Base-by-base conservation (phyloP, 1,140 invertebrate genomes). In the Caenorhabditis tropicalis region DNA sequence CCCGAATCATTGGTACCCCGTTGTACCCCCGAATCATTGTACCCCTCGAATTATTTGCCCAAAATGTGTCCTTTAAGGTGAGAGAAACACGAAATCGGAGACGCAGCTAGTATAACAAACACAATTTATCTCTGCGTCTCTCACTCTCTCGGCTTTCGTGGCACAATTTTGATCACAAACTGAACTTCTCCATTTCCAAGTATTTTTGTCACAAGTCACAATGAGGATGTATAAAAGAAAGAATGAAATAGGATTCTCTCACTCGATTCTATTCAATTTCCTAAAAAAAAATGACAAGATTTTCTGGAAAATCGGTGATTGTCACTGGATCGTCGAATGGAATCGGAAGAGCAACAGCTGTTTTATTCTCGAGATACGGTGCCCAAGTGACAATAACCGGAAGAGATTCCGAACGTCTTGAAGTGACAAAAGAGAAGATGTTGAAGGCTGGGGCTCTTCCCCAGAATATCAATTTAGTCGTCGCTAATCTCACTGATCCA, bases 321-420 rank as follows among this genome's bases (percentile, higher is more conserved):
- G 46, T 86, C 46, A 86, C 85, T 48, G 85, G 85, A 6, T 86
- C 85, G 7, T 87, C 85, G 7, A 86, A 86, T 58, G 85, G 85
- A 27, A 86, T 86, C 24, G 85, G 85, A 29, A 46, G 48, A 48
- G 85, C 74, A 7, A 85, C 85, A 0, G 85, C 85, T 3, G 51
- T 86, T 5, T 65, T 70, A 10, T 81, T 86, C 16, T 84, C 85
- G 19, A 51, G 43, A 51, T 86, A 86, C 33, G 85, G 85, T 60
- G 85, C 85, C 24, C 46, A 49, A 21, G 70, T 86, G 33, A 86
- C 85, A 1, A 86, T 86, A n/a, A 79, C 74, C 39, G 85, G 85
- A 60, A 80, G 85, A 46, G 79, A 74, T 65, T 48, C 36, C 0
- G 43, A 86, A 39, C 21, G 36, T 39, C 65, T 86, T 16, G 53